Base-by-base conservation (phyloP, 1,140 invertebrate species). In the Leguminivora glycinivorella region DNA sequence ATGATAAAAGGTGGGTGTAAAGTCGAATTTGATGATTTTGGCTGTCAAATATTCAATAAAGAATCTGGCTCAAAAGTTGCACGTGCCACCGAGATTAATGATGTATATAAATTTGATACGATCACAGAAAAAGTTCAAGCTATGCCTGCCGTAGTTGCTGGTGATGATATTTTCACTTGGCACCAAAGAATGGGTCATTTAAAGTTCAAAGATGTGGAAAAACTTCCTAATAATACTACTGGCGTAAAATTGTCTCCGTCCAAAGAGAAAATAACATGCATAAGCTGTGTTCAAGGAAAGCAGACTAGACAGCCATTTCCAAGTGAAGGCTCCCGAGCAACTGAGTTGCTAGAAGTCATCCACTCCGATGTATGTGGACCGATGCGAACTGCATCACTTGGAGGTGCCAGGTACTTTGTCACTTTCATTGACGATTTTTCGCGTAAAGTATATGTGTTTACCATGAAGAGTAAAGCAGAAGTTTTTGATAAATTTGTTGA, bases 311-410 rank as follows among this genome's bases (percentile, higher is more conserved):
- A 38, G 56, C 78, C 82, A 17, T 89, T 86, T 69, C 73, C 75
- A 5, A 72, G 63, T 68, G 73, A 75, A 73, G 75, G 73, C 26
- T 73, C 71, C 24, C 63, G 80, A 17, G 63, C 76, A 72, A 78
- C 74, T 0, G 43, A 72, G 40, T 47, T 79, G 17, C 74, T 92
- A 56, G 81, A 87, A 56, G 34, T 89, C 2, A 78, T 90, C 14
- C 85, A 91, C 70, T 76, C 81, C 60, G 88, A 92, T 67, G 69
- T 92, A 5, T 91, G 87, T 76, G 88, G 87, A 40, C 83, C 81
- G 4, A 88, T 89, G 81, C 38, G 77, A 14, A 70, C 58, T 56
- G 40, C 17, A 25, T 80, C 88, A 7, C 68, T 80, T 25, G 79
- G 79, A 26, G 83, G 82, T 22, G 73, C 79, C 5, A 83, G 68